A percentile compares a stretch with the other conserved stretches of the same genome.
Evolutionary conservation across 2,113 vertebrate genomes (phyloP).

Genomic region (Thamnophis sirtalis): DNA sequence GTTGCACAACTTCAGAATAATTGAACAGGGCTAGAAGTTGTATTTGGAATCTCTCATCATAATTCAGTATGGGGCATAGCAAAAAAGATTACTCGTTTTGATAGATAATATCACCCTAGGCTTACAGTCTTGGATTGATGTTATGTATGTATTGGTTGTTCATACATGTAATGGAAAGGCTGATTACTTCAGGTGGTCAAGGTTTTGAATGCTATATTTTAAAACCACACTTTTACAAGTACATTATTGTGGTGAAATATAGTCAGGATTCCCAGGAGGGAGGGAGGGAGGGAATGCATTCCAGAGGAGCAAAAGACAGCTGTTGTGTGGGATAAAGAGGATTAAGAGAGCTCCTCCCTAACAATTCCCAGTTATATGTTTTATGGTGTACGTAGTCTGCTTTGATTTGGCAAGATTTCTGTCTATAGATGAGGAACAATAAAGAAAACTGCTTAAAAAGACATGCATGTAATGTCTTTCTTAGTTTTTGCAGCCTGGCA

Average conservation of each 20-base stretch:
- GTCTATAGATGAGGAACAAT: not conserved
- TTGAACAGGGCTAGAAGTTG: not conserved
- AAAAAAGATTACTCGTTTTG: not conserved
- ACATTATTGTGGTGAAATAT: not conserved
- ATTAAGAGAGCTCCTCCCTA: not conserved
- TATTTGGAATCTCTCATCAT: not conserved
- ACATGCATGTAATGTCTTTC: not conserved
- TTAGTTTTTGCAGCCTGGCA: not conserved
- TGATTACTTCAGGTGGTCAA: not conserved
- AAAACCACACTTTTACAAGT: not conserved
- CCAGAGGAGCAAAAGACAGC: not conserved
- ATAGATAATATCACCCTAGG: not conserved
- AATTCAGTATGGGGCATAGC: not conserved
- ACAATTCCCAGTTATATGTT: not conserved
- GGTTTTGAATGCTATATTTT: not conserved
- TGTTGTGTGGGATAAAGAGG: not conserved
- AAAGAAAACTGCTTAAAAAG: not conserved
- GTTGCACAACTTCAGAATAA: not conserved
- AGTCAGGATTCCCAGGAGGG: not conserved
- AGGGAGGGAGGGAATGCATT: not conserved
- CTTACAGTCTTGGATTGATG: not conserved
- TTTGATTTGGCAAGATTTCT: not conserved
- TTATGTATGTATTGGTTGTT: not conserved
- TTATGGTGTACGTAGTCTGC: not conserved
- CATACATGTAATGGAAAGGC: not conserved